Base-by-base conservation (phyloP, 2,113 vertebrate species). In the Leuciscus idus region DNA sequence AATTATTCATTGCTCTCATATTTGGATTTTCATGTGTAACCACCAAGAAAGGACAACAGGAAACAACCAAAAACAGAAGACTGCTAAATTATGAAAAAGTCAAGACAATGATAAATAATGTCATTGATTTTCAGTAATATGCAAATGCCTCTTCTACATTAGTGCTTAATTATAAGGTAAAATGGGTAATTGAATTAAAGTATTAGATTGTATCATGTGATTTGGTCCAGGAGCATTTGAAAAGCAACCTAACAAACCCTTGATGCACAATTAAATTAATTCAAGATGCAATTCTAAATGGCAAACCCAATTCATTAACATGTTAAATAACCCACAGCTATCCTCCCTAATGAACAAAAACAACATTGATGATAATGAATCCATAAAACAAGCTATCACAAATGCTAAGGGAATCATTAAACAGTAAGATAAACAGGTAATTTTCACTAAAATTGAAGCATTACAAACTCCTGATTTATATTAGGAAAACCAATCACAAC, bases 331-430 rank as follows among this genome's bases (percentile, higher is more conserved):
- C 12, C 5, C n/a, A 68, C 43, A 66, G 46, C n/a, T 68, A 50
- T 52, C 19, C 4, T 33, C 26, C 11, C 15, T 82, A 70, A 70
- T 30, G 80, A 68, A 33, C 26, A 50, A 81, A 68, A 19, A 6
- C 26, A 6, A 2, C 57, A 48, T 6, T 39, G 33, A 80, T 80
- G 36, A 26, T 64, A 36, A n/a, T 82, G 28, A 82, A 66, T 11
- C 7, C 36, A 66, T 66, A 23, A 52, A 82, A 52, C 26, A 70
- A 52, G 68, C 26, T 21, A 70, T 50, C 28, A 33, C 3, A 52
- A 52, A 62, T 68, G 80, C 46, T 70, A 19, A 68, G 9, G 28
- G 26, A 68, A 82, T 82, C 80, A 68, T 21, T 33, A 77, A 28
- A 21, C 21, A 7, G 36, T 10, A 64, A 68, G 62, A 52, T 26